Percentiles rank a stretch among this genome's conserved stretches.
These are phyloP conservation scores for Anhinga anhinga DNA, from an alignment of 2,113 vertebrate genomes.

Conservation along the genomic window DNA sequence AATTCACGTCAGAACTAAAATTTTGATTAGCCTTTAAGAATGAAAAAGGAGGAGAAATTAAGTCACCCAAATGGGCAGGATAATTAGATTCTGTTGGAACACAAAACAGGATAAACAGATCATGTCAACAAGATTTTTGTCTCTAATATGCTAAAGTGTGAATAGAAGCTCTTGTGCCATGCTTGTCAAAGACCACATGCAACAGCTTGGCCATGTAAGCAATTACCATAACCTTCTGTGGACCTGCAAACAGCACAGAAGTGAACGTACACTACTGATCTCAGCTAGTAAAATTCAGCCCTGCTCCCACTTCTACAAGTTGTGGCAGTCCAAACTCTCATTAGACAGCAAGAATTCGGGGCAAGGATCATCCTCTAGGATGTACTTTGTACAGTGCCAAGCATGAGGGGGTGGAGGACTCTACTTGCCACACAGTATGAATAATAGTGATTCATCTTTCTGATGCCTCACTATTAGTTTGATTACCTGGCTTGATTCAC, in stretches of 20 bases:
- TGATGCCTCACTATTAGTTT: conserved; percentile 1
- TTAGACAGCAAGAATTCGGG: not conserved
- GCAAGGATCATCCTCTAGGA: not conserved
- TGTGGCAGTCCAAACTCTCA: not conserved
- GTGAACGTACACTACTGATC: not conserved
- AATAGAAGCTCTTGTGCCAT: not conserved
- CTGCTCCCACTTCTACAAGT: not conserved
- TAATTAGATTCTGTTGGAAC: not conserved
- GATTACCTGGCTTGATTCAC: conserved; percentile 32
- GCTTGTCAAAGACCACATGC: not conserved
- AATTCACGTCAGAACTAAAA: not conserved
- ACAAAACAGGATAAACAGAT: not conserved
- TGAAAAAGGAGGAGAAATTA: not conserved
- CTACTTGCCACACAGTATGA: not conserved
- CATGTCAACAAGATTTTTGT: not conserved
- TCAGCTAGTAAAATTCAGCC: not conserved
- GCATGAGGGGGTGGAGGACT: not conserved
- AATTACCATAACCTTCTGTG: not conserved
- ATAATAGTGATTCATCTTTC: not conserved
- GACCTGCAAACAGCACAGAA: not conserved
- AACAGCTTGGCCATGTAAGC: not conserved
- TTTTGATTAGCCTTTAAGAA: not conserved
- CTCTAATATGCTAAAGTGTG: not conserved
- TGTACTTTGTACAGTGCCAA: not conserved
- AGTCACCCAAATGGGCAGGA: not conserved